A percentile compares a stretch with the other conserved stretches of the same genome.
phyloP scores from a whole-genome alignment of 1,140 invertebrate species.

The Drosophila erecta region DNA sequence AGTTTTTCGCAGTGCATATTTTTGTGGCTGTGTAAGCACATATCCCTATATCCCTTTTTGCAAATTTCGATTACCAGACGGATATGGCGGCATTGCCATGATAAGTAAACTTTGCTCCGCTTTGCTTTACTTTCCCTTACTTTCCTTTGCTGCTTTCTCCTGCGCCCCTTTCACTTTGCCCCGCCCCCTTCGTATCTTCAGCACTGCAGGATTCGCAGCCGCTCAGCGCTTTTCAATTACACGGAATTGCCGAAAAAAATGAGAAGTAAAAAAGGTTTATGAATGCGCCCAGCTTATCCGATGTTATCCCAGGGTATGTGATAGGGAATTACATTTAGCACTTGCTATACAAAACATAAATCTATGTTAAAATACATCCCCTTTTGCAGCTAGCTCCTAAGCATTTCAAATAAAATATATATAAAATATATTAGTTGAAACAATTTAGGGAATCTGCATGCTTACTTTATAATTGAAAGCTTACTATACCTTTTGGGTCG shows the following conservation, averaged over 20 bases:
- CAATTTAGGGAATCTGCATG: no score
- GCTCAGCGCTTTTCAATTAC: constrained; percentile 66
- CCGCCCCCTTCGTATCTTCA: constrained; percentile 4
- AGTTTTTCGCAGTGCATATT: background rate
- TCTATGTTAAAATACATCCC: background rate
- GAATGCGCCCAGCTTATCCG: constrained; percentile 27
- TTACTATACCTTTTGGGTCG: background rate
- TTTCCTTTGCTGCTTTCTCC: constrained; percentile 15
- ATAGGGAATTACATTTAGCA: background rate
- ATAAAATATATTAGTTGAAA: no score
- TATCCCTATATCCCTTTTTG: constrained; percentile 43
- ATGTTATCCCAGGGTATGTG: constrained; percentile 18
- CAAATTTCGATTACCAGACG: constrained; percentile 72
- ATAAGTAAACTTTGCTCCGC: constrained; percentile 49
- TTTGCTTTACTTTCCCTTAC: constrained; percentile 12
- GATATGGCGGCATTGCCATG: constrained; percentile 60
- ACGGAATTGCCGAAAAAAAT: constrained; percentile 35
- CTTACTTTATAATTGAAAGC: background rate
- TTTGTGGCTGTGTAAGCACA: constrained; percentile 22
- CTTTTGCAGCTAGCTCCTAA: background rate
- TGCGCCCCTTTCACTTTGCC: constrained; percentile 23
- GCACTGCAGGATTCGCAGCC: constrained; percentile 31
- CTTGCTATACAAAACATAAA: background rate
- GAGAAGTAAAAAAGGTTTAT: constrained; percentile 45
- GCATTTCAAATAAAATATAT: no score